Evolutionary conservation across 2,888 invertebrate species (phyloP), one percentile per base, ranked within the genome.

Genomic region (Monochamus alternatus): DNA sequence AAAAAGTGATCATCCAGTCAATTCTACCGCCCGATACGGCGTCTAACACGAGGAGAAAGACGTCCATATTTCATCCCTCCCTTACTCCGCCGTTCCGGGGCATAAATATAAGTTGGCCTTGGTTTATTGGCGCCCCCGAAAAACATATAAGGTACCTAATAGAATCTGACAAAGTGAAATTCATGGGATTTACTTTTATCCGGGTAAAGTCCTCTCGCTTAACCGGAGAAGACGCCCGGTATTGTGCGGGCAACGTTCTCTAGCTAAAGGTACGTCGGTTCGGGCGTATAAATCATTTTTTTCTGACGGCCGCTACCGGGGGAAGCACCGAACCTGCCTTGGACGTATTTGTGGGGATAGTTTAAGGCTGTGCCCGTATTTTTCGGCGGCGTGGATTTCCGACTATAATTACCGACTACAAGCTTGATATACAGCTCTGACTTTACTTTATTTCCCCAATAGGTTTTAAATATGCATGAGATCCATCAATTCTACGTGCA

Each of bases 141-240:
- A 83, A 81, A 84, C 80, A 75, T 80, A 83, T 82, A 81, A 81
- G 81, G 80, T 77, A 75, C 79, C 80, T 83, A 84, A 84, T 83
- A 81, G 78, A 78, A 83, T 78, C 83, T 81, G 83, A 83, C 83
- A 82, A 82, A 84, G 80, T 82, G 79, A 81, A 82, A 82, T 83
- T 84, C 82, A 81, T 79, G 82, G 81, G 79, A 77, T 78, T 78
- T 74, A 62, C 68, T 60, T 69, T 69, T 68, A 68, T 68, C 68
- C 58, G 58, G 38, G 44, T 58, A 59, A 68, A 68, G 59, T 44
- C 60, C 12, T 47, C 69, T 69, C 69, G 14, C 60, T 62, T 69
- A 69, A 69, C 69, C 60, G 60, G 60, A 60, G 44, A 62, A 69
- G 69, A 60, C 69, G 69, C 47, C 60, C 31, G 69, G 31, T 60